These are phyloP conservation scores for Enteromius trimaculatus DNA, from an alignment of 2,797 vertebrate species.

Conservation along the genomic window DNA sequence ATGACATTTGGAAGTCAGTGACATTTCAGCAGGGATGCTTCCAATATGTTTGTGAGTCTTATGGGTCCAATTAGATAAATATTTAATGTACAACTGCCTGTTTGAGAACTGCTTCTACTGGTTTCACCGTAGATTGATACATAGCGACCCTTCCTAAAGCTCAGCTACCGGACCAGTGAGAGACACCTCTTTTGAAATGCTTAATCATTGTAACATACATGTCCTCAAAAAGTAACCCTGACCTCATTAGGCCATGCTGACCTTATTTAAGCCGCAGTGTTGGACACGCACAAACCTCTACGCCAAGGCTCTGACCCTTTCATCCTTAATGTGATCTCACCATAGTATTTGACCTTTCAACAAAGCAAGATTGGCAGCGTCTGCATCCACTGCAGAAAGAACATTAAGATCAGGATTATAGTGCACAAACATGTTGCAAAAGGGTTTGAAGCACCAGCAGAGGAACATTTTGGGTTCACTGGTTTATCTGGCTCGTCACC, in stretches of 20 bases:
- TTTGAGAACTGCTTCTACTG: conserved; percentile 65
- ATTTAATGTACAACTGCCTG: conserved; percentile 78
- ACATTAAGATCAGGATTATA: conserved; percentile 16
- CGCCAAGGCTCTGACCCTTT: background rate
- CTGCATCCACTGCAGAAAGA: conserved; percentile 7
- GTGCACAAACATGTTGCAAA: background rate
- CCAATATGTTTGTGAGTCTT: conserved; percentile 76
- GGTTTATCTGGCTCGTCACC: conserved; percentile 26
- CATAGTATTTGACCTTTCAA: conserved; percentile 29
- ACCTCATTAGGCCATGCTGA: background rate
- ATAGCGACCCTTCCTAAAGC: background rate
- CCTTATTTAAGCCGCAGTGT: background rate
- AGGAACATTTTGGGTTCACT: conserved; percentile 15
- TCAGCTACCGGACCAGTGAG: background rate
- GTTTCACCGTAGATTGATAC: conserved; percentile 60
- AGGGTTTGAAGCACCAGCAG: conserved; percentile 12
- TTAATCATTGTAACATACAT: background rate
- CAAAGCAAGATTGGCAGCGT: background rate
- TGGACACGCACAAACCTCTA: background rate
- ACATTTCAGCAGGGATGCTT: conserved; percentile 77
- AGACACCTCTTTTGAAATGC: conserved; percentile 1
- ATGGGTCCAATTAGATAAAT: conserved; percentile 81
- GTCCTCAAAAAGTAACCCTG: conserved; percentile 4
- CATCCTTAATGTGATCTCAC: background rate
- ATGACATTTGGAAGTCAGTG: conserved; percentile 75